Percentiles rank a stretch among this genome's conserved stretches.
phyloP scores from a whole-genome alignment of 2,113 vertebrate genomes.

The Xyliphius kryptos region DNA sequence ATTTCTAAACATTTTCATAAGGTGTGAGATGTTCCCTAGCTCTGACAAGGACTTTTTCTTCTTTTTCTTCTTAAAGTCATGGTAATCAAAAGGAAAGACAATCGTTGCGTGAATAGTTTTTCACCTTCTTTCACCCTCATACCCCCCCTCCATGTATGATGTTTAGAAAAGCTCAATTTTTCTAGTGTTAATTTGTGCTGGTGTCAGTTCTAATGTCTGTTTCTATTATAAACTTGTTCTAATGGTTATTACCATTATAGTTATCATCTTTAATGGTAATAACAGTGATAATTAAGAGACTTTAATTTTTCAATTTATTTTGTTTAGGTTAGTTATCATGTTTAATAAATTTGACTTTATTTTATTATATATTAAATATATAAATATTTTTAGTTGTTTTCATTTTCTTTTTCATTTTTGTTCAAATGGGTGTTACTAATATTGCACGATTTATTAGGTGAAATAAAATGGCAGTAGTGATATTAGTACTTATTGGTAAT shows the following conservation, averaged over 20 bases:
- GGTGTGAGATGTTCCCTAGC: slow-evolving; percentile 31
- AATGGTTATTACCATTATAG: slow-evolving; percentile 59
- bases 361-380: slow-evolving; percentile 70
- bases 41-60: slow-evolving; percentile 22
- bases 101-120: slow-evolving; percentile 51
- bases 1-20: slow-evolving; percentile 23
- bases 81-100: slow-evolving; percentile 60
- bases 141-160: slow-evolving; percentile 69
- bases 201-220: slow-evolving; percentile 85
- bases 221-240: slow-evolving; percentile 64
- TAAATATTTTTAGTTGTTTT: slow-evolving; percentile 65
- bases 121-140: slow-evolving; percentile 39
- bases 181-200: slow-evolving; percentile 82
- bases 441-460: slow-evolving; percentile 74
- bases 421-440: slow-evolving; percentile 74
- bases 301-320: slow-evolving; percentile 58
- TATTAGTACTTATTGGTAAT: slow-evolving; percentile 59
- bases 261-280: slow-evolving; percentile 49
- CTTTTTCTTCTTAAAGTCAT: slow-evolving; percentile 45
- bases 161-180: slow-evolving; percentile 73
- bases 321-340: slow-evolving; percentile 70
- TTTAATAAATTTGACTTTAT: slow-evolving; percentile 61
- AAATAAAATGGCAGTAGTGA: slow-evolving; percentile 62
- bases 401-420: slow-evolving; percentile 57
- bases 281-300: slow-evolving; percentile 52